A percentile compares a stretch with the other conserved stretches of the same genome.
These are phyloP conservation scores for Condylura cristata DNA, from an alignment of 2,113 vertebrate genomes.

Conservation along the genomic window DNA sequence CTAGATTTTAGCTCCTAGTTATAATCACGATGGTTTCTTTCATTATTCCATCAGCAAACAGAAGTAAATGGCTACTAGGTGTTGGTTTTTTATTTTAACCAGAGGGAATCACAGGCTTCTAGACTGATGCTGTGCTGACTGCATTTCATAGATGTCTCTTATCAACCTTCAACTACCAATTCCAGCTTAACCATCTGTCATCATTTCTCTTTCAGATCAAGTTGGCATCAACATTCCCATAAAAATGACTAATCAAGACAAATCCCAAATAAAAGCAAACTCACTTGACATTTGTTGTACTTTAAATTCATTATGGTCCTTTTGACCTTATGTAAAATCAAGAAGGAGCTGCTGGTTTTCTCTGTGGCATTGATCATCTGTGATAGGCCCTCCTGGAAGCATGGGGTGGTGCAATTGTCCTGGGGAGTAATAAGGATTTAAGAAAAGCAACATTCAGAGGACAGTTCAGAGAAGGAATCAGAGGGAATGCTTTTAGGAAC, in stretches of 20 bases:
- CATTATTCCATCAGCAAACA: background rate
- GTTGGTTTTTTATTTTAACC: background rate
- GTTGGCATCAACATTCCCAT: background rate
- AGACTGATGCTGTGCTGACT: background rate
- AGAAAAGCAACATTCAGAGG: background rate
- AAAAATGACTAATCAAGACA: background rate
- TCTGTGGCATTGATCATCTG: slow-evolving; percentile 13
- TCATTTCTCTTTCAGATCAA: background rate
- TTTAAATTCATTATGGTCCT: background rate
- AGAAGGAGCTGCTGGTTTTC: accelerated
- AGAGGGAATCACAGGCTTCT: background rate
- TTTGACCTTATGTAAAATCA: background rate
- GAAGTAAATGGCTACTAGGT: background rate
- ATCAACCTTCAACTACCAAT: background rate
- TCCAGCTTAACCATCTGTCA: background rate
- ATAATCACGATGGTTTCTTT: background rate
- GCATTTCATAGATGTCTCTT: background rate
- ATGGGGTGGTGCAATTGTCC: slow-evolving; percentile 62
- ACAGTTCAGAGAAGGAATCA: background rate
- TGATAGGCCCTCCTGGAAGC: slow-evolving; percentile 67
- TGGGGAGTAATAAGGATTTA: background rate
- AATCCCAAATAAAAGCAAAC: background rate
- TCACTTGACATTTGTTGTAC: slow-evolving; percentile 57
- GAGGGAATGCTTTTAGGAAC: background rate
- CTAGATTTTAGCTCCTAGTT: background rate